Evolutionary conservation across 2,888 invertebrate species (phyloP).

Genomic region (Idaea straminata): DNA sequence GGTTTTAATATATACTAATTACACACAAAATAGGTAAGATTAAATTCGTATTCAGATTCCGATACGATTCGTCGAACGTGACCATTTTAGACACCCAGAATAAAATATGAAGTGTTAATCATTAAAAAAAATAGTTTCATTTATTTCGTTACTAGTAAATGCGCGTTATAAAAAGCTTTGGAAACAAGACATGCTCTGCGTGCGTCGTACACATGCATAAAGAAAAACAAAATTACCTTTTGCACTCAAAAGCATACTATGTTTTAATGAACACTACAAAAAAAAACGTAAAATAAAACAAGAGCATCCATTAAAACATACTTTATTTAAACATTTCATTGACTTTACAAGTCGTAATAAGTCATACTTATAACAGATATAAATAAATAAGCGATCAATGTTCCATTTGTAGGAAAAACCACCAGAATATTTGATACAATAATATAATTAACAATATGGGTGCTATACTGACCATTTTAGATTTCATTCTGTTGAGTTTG

Average conservation of each 20-base stretch:
- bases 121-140: neutral
- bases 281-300: conserved; percentile 66
- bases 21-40: no score
- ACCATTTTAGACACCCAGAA: no score
- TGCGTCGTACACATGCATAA: conserved; percentile 3
- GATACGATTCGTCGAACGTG: no score
- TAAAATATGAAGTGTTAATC: neutral
- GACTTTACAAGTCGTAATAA: conserved; percentile 54
- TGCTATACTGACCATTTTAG: conserved; percentile 87
- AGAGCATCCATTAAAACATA: conserved; percentile 60
- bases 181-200: neutral
- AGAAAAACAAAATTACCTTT: conserved; percentile 3
- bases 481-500: conserved; percentile 89
- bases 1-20: no score
- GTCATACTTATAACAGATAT: conserved; percentile 29
- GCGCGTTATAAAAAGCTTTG: neutral
- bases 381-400: conserved; percentile 37
- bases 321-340: conserved; percentile 55
- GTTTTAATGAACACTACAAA: conserved; percentile 35
- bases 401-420: conserved; percentile 69
- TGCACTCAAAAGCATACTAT: neutral
- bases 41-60: no score
- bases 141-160: neutral
- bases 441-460: conserved; percentile 71
- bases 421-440: conserved; percentile 74